Base-by-base conservation (phyloP, 2,888 invertebrate genomes). In the Pemphredon lugubris region DNA sequence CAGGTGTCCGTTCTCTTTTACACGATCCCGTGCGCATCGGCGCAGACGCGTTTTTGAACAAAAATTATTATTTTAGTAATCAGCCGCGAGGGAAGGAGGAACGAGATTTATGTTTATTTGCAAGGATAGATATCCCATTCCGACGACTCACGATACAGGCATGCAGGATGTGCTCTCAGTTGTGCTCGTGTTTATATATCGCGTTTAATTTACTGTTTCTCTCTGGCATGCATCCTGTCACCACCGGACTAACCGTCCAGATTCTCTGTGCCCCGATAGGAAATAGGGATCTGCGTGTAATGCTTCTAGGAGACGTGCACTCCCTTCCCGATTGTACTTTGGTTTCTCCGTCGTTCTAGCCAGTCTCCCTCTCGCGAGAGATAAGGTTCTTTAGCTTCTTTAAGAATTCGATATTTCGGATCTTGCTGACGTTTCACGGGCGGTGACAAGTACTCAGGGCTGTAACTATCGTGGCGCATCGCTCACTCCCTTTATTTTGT, bases 401-500 rank as follows among this genome's bases (percentile, higher is more conserved):
- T 11, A 30, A 23, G 26, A 9, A 59, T 48, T 55, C 48, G 60
- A 63, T 73, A 69, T 73, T 72, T 70, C 16, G 39, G 57, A 75
- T 55, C 50, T 72, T 64, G 77, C 73, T 79, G 77, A 81, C 79
- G 71, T 79, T 79, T 79, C 69, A 73, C 81, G 73, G 84, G 75
- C 79, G 82, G 79, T 79, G 81, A 83, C 81, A 77, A 77, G 75
- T 71, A 66, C 63, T 77, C 79, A 73, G 74, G 75, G 63, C 75
- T 77, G 81, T 83, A 75, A 75, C 77, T 75, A 75, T 76, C 65
- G 69, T 65, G 61, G 69, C 68, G 68, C 77, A 73, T 71, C 66
- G 58, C 65, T 60, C 59, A 51, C 70, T 75, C 69, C 65, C 72
- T 81, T 68, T 72, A 67, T 70, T 68, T 39, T 50, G 45, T 61